Conservation (phyloP, 2,113 vertebrate species). For the Lanius ludovicianus region DNA sequence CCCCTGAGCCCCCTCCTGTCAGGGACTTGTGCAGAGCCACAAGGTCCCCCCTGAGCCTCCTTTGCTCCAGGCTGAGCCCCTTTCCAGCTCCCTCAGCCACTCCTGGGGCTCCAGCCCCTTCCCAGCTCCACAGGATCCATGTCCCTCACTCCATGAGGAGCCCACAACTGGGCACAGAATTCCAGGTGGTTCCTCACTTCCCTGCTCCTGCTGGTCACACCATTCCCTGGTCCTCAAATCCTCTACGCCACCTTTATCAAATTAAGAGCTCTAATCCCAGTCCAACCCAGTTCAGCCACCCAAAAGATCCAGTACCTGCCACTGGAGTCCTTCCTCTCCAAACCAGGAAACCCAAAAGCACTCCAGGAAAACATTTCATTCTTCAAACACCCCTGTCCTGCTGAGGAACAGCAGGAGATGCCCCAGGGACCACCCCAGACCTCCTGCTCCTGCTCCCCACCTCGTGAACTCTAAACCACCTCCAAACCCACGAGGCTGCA, state of each 20-base stretch:
- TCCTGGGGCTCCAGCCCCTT: not conserved
- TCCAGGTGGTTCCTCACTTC: not conserved
- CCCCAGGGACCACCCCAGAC: not conserved
- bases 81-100: not conserved
- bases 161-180: not conserved
- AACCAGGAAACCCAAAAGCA: not conserved
- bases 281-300: not conserved
- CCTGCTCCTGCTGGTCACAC: not conserved
- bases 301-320: not conserved
- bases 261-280: not conserved
- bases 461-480: not conserved
- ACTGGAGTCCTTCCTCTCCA: not conserved
- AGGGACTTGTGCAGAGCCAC: not conserved
- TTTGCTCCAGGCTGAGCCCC: not conserved
- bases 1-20: not conserved
- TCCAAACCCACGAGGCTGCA: not conserved
- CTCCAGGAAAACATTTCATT: fast-evolving
- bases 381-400: fast-evolving
- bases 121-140: not conserved
- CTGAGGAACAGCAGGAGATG: not conserved
- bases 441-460: not conserved
- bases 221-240: not conserved
- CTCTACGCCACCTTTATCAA: fast-evolving
- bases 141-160: not conserved
- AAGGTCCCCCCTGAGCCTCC: not conserved